phyloP scores from a whole-genome alignment of 2,888 invertebrate genomes.

The Sesia bembeciformis region DNA sequence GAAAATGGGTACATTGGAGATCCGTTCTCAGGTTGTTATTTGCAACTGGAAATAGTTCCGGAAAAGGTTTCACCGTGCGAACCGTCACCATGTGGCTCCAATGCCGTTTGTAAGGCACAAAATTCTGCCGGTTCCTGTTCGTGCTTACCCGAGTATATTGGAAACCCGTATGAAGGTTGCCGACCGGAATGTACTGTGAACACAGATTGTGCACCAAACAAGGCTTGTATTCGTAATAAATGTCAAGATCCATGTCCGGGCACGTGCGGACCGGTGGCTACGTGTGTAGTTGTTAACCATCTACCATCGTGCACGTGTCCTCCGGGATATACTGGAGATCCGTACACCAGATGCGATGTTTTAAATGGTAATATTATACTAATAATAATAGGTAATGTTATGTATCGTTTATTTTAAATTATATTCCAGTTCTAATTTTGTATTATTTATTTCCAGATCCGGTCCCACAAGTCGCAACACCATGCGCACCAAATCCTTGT shows the following conservation, averaged over 20 bases:
- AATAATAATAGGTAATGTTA: not conserved
- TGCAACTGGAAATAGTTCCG: constrained; percentile 44
- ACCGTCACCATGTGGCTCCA: constrained; percentile 77
- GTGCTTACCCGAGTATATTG: constrained; percentile 81
- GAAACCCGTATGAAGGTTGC: constrained; percentile 86
- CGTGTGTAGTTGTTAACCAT: constrained; percentile 82
- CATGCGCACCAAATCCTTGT: constrained; percentile 82
- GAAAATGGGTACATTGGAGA: constrained; percentile 78
- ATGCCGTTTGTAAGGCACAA: constrained; percentile 77
- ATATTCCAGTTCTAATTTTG: not conserved
- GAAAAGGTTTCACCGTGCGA: constrained; percentile 72
- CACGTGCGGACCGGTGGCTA: constrained; percentile 81
- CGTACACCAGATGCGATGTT: constrained; percentile 76
- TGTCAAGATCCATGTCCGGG: constrained; percentile 87
- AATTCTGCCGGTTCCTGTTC: constrained; percentile 78
- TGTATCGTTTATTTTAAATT: not conserved
- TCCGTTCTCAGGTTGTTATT: constrained; percentile 77
- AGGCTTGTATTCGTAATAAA: constrained; percentile 81
- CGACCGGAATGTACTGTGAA: constrained; percentile 83
- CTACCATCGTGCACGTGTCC: constrained; percentile 80
- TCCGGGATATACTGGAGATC: constrained; percentile 82
- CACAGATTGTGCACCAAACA: constrained; percentile 81
- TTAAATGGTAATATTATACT: constrained; percentile 28
- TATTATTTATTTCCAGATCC: constrained; percentile 32
- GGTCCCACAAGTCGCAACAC: constrained; percentile 54